These are phyloP conservation scores for Pyralis farinalis DNA, from an alignment of 2,888 invertebrate species.

Conservation along the genomic window DNA sequence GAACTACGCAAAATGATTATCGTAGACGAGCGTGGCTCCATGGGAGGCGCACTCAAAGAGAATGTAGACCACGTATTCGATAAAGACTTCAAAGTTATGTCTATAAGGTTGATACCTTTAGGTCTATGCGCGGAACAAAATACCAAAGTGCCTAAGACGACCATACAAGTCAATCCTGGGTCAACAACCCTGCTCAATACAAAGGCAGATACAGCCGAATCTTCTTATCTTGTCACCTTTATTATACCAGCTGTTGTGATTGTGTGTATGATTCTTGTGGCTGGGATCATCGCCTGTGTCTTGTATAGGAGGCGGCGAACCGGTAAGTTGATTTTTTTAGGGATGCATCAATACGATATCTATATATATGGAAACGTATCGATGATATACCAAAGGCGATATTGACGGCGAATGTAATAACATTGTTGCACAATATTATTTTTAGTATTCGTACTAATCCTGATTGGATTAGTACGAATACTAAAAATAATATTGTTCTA, in stretches of 20 bases:
- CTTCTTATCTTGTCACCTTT: conserved; percentile 86
- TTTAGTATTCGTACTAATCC: no score
- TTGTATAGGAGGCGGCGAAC: conserved; percentile 91
- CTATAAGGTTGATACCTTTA: conserved; percentile 81
- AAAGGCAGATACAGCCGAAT: conserved; percentile 47
- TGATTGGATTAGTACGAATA: no score
- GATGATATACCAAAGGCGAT: no score
- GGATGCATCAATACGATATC: no score
- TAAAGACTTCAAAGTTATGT: conserved; percentile 85
- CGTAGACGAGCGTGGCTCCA: conserved; percentile 77
- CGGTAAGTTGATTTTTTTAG: conserved; percentile 81
- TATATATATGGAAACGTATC: no score
- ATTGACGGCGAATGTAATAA: no score
- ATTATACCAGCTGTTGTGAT: conserved; percentile 95
- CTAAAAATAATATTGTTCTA: no score
- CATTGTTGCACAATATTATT: no score
- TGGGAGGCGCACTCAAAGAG: conserved; percentile 60
- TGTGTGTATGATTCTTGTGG: conserved; percentile 92
- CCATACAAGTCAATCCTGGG: conserved; percentile 38
- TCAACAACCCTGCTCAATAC: conserved; percentile 43
- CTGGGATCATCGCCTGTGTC: conserved; percentile 93
- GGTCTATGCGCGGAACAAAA: conserved; percentile 80
- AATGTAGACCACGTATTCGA: conserved; percentile 85
- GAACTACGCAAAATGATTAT: conserved; percentile 86
- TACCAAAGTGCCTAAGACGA: conserved; percentile 54